Base-by-base conservation (phyloP, 2,888 invertebrate species). In the Aelia acuminata region DNA sequence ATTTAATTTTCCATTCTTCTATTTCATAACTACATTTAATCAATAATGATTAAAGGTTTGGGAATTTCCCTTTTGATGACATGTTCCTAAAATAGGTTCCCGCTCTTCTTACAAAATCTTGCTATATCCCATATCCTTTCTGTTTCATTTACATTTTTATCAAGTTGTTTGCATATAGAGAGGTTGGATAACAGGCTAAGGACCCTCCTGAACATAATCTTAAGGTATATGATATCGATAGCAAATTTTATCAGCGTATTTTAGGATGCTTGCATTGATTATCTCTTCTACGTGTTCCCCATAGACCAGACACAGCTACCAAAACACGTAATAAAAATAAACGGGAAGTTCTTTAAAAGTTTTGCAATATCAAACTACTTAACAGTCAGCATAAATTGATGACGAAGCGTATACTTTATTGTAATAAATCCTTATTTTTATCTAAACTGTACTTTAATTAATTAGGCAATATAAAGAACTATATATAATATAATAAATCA, bases 121-220 rank as follows among this genome's bases (percentile, higher is more conserved):
- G 18, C 63, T 70, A 8, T 20, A 35, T 70, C 63, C 31, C 18
- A 70, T 70, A 70, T 1, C 31, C 18, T 35, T 70, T 57, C 26
- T 3, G 57, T 57, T 57, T 20, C 63, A 70, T 70, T 70, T 70
- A 70, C 63, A 70, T 70, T 70, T 70, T 70, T 70, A 70, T 70
- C 63, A 70, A 70, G 63, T 20, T 35, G 63, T 70, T 70, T 70
- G 63, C 63, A 70, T 70, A 70, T 70, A 70, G 63, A 70, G 63
- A 70, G 63, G 63, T 70, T 35, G 63, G 18, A 70, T 70, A 7
- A 15, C 20, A 20, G 18, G 31, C 35, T 31, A 35, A 57, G n/a
- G 35, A 35, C 35, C 31, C 35, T 35, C 18, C 63, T 70, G 35
- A 70, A 70, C 4, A 70, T 70, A 70, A 57, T 70, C 63, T 18